Conservation (phyloP, 2,888 invertebrate genomes). For the Mesopsocus fuscifrons region DNA sequence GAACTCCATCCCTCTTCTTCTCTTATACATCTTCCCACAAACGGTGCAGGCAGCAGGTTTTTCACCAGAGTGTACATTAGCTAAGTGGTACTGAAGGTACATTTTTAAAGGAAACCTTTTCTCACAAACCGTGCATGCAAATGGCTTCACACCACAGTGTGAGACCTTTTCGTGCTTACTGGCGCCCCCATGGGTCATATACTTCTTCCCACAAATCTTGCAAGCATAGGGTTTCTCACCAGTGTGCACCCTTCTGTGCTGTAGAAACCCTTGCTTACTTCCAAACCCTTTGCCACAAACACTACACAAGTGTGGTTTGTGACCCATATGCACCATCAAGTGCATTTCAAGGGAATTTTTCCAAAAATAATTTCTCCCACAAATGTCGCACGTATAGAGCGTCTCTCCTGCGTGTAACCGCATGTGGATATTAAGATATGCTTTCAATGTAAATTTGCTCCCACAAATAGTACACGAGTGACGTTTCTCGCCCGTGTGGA, state of each 20-base stretch:
- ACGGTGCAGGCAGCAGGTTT: not conserved
- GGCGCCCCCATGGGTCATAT: too few species aligned
- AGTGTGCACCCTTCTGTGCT: too few species aligned
- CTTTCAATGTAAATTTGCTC: not conserved
- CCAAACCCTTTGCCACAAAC: not conserved
- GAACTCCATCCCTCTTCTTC: not conserved
- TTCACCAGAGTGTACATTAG: too few species aligned
- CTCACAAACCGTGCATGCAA: too few species aligned
- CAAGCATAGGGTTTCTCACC: too few species aligned
- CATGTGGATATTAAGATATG: not conserved
- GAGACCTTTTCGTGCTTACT: too few species aligned
- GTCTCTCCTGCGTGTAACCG: not conserved
- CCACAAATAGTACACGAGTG: not conserved
- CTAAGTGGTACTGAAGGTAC: too few species aligned
- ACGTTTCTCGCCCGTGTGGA: not conserved
- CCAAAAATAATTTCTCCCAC: not conserved
- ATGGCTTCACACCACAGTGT: too few species aligned
- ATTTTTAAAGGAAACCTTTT: too few species aligned
- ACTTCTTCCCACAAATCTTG: too few species aligned
- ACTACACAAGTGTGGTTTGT: not conserved
- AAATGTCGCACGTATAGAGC: not conserved
- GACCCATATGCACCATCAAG: not conserved
- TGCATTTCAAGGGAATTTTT: not conserved
- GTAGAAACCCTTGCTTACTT: not conserved
- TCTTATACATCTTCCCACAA: not conserved